Base-by-base conservation (phyloP, 2,113 vertebrate species). In the Gobius niger region DNA sequence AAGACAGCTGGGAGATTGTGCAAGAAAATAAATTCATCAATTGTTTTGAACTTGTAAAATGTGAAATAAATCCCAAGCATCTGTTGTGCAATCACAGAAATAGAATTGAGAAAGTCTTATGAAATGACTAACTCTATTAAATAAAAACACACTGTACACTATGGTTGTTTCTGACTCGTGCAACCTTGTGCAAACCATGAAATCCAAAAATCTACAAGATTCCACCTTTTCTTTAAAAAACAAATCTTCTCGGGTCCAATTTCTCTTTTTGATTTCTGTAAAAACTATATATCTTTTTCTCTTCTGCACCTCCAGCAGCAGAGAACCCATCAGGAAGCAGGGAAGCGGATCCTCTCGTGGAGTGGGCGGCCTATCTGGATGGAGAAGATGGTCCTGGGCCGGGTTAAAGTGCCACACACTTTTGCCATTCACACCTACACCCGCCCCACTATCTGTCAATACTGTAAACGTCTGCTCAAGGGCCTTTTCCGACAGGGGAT, bases 321-420 rank as follows among this genome's bases (percentile, higher is more conserved):
- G 91, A 92, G 93, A 65, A 92, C 90, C 75, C 95, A 94, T 84
- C 95, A 94, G 89, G 97, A 99, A 68, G 95, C 96, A 5, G 96
- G 96, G 84, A 99, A 99, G 88, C 93, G 96, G 75, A 96, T 99
- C 85, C 95, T 95, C 5, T 99, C 97, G 41, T 98, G 97, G 94
- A 98, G 96, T 7, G 98, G 98, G 41, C 92, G 98, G 76, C 98
- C 98, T 10, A 98, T 99, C 89, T 99, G 98, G 97, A 98, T 99
- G 96, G 98, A 99, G 5, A 99, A 96, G 91, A 96, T 98, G 96
- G 98, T 98, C 47, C 94, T 98, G 84, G 96, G 96, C 2, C 94
- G 96, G 63, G 96, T 99, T 14, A 99, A 98, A 88, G 97, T 99
- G 72, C 98, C 98, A 0, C 98, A 99, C 86, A 99, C 98, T 6